A percentile compares a stretch with the other conserved stretches of the same genome.
These are phyloP conservation scores for Uloborus diversus DNA, from an alignment of 1,140 invertebrate species.

Conservation along the genomic window DNA sequence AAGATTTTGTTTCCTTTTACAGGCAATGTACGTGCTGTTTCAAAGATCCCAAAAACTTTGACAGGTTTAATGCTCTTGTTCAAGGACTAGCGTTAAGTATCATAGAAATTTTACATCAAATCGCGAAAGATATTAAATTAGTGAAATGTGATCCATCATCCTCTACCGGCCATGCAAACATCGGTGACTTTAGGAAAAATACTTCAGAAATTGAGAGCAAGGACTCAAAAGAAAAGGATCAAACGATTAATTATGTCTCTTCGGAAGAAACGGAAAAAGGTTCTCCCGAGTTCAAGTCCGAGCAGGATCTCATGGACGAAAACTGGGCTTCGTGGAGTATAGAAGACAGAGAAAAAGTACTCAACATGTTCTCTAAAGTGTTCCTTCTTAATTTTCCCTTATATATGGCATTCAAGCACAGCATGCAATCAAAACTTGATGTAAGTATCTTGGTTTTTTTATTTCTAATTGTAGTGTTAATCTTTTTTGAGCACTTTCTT, in stretches of 20 bases:
- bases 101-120: slow-evolving; percentile 64
- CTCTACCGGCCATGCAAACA: neutral
- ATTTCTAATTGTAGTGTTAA: neutral
- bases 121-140: slow-evolving; percentile 32
- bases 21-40: slow-evolving; percentile 93
- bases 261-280: slow-evolving; percentile 49
- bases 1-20: slow-evolving; percentile 57
- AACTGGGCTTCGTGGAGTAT: slow-evolving; percentile 71
- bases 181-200: slow-evolving; percentile 25
- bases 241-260: slow-evolving; percentile 14
- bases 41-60: slow-evolving; percentile 88
- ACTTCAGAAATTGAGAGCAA: slow-evolving; percentile 51
- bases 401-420: slow-evolving; percentile 91
- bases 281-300: slow-evolving; percentile 1
- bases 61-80: slow-evolving; percentile 84
- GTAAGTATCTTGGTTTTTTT: slow-evolving; percentile 58
- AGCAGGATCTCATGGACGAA: slow-evolving; percentile 8
- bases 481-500: neutral
- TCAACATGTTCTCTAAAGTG: slow-evolving; percentile 81
- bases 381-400: slow-evolving; percentile 89
- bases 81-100: slow-evolving; percentile 77
- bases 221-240: slow-evolving; percentile 51
- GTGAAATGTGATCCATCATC: slow-evolving; percentile 10
- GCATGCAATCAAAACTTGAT: slow-evolving; percentile 76
- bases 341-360: slow-evolving; percentile 79